These are phyloP conservation scores for Tragelaphus imberbis DNA, from an alignment of 2,113 vertebrate genomes.

Conservation along the genomic window DNA sequence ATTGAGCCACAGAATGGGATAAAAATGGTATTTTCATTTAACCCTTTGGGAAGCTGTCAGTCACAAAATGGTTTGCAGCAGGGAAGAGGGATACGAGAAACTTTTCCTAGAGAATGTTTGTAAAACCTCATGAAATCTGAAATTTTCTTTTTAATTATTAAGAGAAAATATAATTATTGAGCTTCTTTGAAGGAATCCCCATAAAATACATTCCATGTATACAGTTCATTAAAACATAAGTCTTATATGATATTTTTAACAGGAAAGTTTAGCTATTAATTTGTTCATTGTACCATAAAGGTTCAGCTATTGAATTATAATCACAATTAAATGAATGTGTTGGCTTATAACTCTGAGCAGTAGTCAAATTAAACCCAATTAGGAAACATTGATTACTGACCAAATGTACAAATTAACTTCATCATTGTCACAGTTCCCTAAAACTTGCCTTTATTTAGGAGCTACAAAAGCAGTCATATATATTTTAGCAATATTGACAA, in stretches of 20 bases:
- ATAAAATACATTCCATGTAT: neutral
- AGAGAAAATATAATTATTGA: conserved; percentile 8
- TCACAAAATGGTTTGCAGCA: neutral
- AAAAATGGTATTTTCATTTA: neutral
- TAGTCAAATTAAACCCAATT: conserved; percentile 68
- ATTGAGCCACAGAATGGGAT: neutral
- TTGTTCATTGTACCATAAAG: conserved; percentile 62
- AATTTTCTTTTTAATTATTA: conserved; percentile 32
- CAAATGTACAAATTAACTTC: conserved; percentile 46
- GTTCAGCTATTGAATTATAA: conserved; percentile 59
- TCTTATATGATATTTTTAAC: conserved; percentile 54
- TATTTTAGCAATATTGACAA: conserved; percentile 1
- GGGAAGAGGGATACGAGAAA: neutral
- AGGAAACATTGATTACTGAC: conserved; percentile 60
- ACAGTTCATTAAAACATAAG: conserved; percentile 38
- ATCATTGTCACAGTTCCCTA: neutral
- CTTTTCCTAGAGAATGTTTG: neutral
- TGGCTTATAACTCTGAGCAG: conserved; percentile 61
- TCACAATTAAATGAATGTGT: conserved; percentile 52
- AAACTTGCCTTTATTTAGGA: neutral
- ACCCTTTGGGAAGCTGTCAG: neutral
- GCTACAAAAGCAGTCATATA: neutral
- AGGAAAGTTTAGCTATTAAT: conserved; percentile 64
- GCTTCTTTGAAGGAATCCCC: conserved; percentile 9
- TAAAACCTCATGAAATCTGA: neutral